phyloP scores from a whole-genome alignment of 2,888 invertebrate species.

The Pherbina coryleti region DNA sequence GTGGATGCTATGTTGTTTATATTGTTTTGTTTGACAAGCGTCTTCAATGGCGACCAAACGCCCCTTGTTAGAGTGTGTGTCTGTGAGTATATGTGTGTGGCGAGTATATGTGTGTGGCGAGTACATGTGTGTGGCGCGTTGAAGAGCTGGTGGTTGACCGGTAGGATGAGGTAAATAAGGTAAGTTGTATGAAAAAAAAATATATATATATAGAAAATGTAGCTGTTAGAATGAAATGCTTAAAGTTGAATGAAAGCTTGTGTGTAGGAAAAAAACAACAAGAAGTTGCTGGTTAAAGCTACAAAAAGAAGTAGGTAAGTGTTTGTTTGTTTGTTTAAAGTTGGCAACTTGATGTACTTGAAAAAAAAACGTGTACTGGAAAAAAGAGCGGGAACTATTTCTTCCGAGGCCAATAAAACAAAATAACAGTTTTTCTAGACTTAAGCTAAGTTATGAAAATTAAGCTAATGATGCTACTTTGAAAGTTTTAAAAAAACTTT shows the following conservation, averaged over 20 bases:
- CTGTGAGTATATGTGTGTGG: not conserved
- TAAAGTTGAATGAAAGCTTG: not conserved
- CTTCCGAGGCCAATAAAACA: no score
- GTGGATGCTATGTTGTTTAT: not conserved
- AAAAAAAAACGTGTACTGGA: slow-evolving; percentile 5
- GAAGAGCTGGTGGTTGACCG: slow-evolving; percentile 43
- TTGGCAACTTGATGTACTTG: not conserved
- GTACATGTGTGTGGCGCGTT: slow-evolving; percentile 3
- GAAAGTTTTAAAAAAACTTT: no score
- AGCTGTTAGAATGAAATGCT: slow-evolving; percentile 21
- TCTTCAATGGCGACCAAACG: no score
- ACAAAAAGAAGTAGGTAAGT: not conserved
- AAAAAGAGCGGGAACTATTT: not conserved
- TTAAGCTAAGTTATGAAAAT: no score
- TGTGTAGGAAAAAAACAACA: not conserved
- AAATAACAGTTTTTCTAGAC: no score
- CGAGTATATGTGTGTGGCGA: not conserved
- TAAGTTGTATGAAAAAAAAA: not conserved
- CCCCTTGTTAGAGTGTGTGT: not conserved
- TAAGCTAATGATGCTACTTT: no score
- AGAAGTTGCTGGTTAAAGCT: not conserved
- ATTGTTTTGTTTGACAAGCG: no score
- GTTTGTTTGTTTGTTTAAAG: not conserved
- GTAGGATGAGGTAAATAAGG: slow-evolving; percentile 26
- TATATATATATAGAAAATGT: not conserved